Percentiles rank a stretch among this genome's conserved stretches.
Evolutionary conservation across 2,113 vertebrate genomes (phyloP).

Genomic region (Sapajus apella): DNA sequence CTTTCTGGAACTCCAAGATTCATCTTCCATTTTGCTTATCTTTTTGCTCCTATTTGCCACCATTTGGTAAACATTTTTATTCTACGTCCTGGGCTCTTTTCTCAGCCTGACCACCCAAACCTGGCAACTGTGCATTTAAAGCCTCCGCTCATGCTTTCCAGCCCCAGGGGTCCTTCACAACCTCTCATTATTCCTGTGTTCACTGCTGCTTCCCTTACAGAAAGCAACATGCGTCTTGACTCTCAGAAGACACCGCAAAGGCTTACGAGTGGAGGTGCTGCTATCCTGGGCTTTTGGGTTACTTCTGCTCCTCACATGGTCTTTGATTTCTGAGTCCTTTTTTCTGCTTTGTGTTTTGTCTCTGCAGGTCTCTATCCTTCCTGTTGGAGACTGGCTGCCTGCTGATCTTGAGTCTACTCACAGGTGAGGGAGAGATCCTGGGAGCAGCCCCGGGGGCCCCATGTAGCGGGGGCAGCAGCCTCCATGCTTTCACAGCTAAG

Average conservation of each 20-base stretch:
- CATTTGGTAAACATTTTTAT: not conserved
- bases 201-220: fast-evolving
- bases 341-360: not conserved
- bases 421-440: not conserved
- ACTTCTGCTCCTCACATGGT: not conserved
- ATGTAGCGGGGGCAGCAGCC: fast-evolving
- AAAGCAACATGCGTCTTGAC: fast-evolving
- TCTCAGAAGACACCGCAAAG: fast-evolving
- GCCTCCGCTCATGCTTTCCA: no score
- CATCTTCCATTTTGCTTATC: not conserved
- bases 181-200: fast-evolving
- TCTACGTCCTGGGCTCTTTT: not conserved
- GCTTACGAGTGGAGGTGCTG: fast-evolving
- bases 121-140: not conserved
- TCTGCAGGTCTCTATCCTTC: not conserved
- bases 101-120: not conserved
- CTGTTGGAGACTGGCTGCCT: not conserved
- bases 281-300: not conserved
- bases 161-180: no score
- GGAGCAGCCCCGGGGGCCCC: not conserved
- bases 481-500: fast-evolving
- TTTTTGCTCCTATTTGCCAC: not conserved
- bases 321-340: not conserved
- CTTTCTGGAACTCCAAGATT: not conserved
- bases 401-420: not conserved